A percentile compares a stretch with the other conserved stretches of the same genome.
phyloP scores from a whole-genome alignment of 92 coral and sea anemone genomes.

The Phymanthus crucifer region DNA sequence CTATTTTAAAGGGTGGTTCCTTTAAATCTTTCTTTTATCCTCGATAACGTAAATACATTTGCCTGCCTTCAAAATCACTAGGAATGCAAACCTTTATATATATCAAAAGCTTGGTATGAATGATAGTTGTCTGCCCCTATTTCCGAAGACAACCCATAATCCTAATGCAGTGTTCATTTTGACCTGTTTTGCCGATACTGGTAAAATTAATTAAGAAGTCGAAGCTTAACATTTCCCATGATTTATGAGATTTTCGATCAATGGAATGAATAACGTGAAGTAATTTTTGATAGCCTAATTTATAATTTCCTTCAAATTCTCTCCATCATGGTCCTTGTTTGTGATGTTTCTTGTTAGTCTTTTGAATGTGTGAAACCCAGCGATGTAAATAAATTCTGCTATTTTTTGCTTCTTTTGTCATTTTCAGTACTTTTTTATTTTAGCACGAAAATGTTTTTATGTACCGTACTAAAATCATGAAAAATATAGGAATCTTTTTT shows the following conservation, averaged over 20 bases:
- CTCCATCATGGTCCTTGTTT: neutral
- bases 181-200: neutral
- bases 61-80: neutral
- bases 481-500: too few relatives aligned
- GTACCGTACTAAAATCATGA: too few relatives aligned
- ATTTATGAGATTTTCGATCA: conserved; percentile 28
- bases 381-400: too few relatives aligned
- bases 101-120: neutral
- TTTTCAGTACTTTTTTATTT: too few relatives aligned
- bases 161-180: neutral
- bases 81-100: neutral
- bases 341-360: neutral
- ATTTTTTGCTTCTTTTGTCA: too few relatives aligned
- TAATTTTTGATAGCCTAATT: neutral
- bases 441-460: too few relatives aligned
- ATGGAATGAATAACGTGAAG: neutral
- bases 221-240: conserved; percentile 20
- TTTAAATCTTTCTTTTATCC: neutral
- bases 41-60: neutral
- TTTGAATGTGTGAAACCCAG: too few relatives aligned
- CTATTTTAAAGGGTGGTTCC: neutral
- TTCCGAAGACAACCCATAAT: neutral
- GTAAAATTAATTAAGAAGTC: neutral
- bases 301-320: neutral
- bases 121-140: neutral